A percentile compares a stretch with the other conserved stretches of the same genome.
Evolutionary conservation across 2,888 invertebrate genomes (phyloP).

Genomic region (Ferrisia virgata): DNA sequence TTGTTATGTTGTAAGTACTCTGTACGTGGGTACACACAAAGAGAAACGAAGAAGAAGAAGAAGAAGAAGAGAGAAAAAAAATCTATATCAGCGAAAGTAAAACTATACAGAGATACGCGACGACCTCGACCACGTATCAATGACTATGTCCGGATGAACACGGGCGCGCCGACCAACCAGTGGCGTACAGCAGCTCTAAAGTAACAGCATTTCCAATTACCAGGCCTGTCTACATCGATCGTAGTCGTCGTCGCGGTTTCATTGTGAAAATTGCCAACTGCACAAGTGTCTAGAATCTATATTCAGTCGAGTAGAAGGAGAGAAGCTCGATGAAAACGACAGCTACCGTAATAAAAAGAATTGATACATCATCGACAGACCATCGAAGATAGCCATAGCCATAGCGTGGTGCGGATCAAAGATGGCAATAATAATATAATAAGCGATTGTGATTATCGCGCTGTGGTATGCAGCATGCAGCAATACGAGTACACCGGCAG

Average conservation of each 20-base stretch:
- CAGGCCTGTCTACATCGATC: background rate
- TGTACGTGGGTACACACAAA: background rate
- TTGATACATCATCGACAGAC: background rate
- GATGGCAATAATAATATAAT: background rate
- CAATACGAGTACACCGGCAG: too few relatives aligned
- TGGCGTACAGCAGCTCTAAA: background rate
- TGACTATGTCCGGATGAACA: background rate
- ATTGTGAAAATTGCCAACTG: background rate
- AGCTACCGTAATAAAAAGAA: background rate
- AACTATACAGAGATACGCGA: background rate
- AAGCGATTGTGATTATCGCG: background rate
- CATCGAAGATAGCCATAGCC: too few relatives aligned
- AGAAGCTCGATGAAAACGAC: background rate
- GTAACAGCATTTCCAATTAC: background rate
- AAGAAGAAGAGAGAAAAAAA: background rate
- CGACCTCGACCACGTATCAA: slow-evolving; percentile 7
- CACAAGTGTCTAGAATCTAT: too few relatives aligned
- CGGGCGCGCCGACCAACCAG: background rate
- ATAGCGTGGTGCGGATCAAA: too few relatives aligned
- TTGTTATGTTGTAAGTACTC: too few relatives aligned
- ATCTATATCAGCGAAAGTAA: slow-evolving; percentile 17
- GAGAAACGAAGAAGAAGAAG: too few relatives aligned
- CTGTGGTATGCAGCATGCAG: background rate
- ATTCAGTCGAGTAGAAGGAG: background rate
- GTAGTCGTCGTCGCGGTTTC: background rate